These are phyloP conservation scores for Zapornia atra DNA, from an alignment of 2,113 vertebrate species.

Conservation along the genomic window DNA sequence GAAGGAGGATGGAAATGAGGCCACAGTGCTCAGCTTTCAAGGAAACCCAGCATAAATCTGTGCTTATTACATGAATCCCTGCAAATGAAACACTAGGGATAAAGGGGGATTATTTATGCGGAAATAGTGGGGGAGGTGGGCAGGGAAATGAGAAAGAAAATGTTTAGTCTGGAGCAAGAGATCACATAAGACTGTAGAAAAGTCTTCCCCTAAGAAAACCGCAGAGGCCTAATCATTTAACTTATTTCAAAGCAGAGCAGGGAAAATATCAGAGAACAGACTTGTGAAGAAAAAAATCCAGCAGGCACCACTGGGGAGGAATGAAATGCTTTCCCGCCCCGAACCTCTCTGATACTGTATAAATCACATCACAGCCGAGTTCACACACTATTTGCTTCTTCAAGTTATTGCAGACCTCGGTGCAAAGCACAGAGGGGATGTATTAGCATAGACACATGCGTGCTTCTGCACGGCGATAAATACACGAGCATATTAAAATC, in stretches of 20 bases:
- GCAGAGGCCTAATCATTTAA: constrained; percentile 33
- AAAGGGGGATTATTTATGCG: constrained; percentile 32
- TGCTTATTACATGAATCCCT: constrained; percentile 29
- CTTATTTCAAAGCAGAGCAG: constrained; percentile 35
- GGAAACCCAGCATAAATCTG: constrained; percentile 19
- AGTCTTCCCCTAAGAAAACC: neutral
- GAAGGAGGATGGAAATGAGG: constrained; percentile 15
- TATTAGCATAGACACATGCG: neutral
- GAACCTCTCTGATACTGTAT: constrained; percentile 11
- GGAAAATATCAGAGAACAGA: constrained; percentile 43
- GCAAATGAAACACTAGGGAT: constrained; percentile 37
- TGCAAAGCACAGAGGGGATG: neutral
- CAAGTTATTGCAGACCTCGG: neutral
- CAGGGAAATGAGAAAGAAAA: constrained; percentile 41
- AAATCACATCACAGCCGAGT: constrained; percentile 13
- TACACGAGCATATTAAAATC: neutral
- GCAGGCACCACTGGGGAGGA: neutral
- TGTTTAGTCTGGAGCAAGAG: constrained; percentile 28
- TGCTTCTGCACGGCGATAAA: neutral
- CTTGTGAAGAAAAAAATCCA: constrained; percentile 10
- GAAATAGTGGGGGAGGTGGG: constrained; percentile 7
- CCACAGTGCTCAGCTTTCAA: constrained; percentile 19
- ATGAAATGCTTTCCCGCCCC: constrained; percentile 4
- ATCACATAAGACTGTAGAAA: constrained; percentile 11
- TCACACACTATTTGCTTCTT: neutral